A percentile compares a stretch with the other conserved stretches of the same genome.
phyloP scores from a whole-genome alignment of 2,113 vertebrate genomes.

The Protomyctophum bolini region DNA sequence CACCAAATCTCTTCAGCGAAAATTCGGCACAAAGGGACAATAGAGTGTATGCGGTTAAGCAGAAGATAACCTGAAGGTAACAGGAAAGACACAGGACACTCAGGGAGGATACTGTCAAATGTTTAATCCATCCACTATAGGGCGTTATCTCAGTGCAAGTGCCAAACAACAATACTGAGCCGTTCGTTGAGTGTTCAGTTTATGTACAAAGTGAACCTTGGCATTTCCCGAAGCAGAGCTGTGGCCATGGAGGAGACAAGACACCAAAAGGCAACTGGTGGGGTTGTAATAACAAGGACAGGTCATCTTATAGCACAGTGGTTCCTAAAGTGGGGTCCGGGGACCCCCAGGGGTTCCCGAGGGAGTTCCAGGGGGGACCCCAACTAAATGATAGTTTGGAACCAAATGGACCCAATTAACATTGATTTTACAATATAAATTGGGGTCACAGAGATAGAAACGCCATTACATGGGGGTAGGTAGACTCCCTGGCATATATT shows the following conservation, averaged over 20 bases:
- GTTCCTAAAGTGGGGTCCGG: conserved; percentile 4
- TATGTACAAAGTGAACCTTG: conserved; percentile 71
- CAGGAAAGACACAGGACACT: conserved; percentile 17
- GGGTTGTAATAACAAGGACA: background rate
- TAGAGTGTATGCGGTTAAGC: background rate
- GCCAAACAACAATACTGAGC: conserved; percentile 68
- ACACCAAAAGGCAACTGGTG: conserved; percentile 16
- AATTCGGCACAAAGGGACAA: too few species aligned
- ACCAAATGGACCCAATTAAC: too few species aligned
- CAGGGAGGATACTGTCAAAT: conserved; percentile 59
- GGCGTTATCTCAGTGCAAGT: conserved; percentile 78
- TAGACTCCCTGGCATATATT: too few species aligned
- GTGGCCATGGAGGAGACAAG: conserved; percentile 45
- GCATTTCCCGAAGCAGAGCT: conserved; percentile 45
- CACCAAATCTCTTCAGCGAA: too few species aligned
- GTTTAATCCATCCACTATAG: conserved; percentile 80
- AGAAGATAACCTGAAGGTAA: background rate
- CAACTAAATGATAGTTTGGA: too few species aligned
- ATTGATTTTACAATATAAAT: too few species aligned
- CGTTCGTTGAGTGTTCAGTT: conserved; percentile 47
- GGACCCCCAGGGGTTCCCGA: conserved; percentile 5
- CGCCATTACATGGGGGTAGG: too few species aligned
- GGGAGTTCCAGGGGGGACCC: too few species aligned
- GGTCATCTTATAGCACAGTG: conserved; percentile 11
- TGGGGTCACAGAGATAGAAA: too few species aligned